A percentile compares a stretch with the other conserved stretches of the same genome.
Conservation (phyloP, 35 echinoderm and acorn worm genomes). For the Apostichopus parvimensis region DNA sequence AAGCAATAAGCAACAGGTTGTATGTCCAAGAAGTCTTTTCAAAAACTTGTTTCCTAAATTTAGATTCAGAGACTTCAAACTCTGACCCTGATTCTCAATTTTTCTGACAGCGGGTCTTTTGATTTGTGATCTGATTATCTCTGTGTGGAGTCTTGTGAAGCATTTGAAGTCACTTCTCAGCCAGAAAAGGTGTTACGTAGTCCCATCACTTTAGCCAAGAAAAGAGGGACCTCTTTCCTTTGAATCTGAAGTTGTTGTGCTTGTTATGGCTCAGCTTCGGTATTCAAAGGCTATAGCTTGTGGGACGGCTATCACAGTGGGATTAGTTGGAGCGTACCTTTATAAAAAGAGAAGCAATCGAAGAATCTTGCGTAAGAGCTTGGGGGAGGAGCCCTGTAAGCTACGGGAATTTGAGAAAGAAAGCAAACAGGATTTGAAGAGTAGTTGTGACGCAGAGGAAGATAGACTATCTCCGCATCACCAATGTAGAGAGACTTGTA, state of each 20-base stretch:
- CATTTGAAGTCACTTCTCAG: too few relatives aligned
- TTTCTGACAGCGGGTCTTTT: constrained; percentile 22
- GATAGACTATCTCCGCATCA: constrained; percentile 8
- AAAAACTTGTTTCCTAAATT: neutral
- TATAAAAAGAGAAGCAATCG: constrained; percentile 62
- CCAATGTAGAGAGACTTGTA: constrained; percentile 50
- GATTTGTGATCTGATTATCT: neutral
- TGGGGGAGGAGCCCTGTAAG: neutral
- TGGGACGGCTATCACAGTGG: constrained; percentile 69
- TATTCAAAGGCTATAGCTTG: constrained; percentile 86
- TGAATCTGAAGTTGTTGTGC: constrained; percentile 12
- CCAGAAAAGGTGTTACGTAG: neutral
- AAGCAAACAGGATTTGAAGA: neutral
- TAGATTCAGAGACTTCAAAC: neutral
- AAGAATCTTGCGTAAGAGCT: constrained; percentile 10
- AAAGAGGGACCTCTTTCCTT: neutral
- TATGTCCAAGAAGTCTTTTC: neutral
- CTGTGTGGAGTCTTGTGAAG: too few relatives aligned
- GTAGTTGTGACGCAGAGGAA: neutral
- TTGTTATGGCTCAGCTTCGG: constrained; percentile 87
- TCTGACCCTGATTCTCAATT: neutral
- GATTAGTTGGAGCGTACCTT: constrained; percentile 69
- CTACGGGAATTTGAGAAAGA: neutral
- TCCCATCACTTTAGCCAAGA: neutral
- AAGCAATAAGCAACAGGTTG: neutral